Evolutionary conservation across 1,140 invertebrate genomes (phyloP).

Genomic region (Eueides isabella): DNA sequence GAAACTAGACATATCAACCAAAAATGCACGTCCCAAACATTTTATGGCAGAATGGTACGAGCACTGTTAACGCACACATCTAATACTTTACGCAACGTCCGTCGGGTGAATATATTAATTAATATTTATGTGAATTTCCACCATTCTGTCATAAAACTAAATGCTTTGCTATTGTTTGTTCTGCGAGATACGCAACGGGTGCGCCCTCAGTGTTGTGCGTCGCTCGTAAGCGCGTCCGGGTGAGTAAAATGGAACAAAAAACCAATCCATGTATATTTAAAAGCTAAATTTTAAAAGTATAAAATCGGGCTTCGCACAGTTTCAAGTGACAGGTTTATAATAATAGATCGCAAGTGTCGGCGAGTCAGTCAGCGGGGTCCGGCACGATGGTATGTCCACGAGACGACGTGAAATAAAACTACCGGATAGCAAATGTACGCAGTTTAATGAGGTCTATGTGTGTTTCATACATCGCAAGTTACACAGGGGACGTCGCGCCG

Average conservation of each 20-base stretch:
- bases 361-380: not conserved
- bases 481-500: constrained; percentile 50
- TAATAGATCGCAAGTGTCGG: not conserved
- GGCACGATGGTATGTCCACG: constrained; percentile 75
- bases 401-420: constrained; percentile 70
- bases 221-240: constrained; percentile 29
- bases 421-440: constrained; percentile 67
- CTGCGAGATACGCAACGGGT: constrained; percentile 11
- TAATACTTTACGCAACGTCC: constrained; percentile 50
- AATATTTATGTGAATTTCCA: constrained; percentile 42
- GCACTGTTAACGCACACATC: constrained; percentile 37
- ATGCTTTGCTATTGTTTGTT: constrained; percentile 62
- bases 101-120: constrained; percentile 37
- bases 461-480: constrained; percentile 67
- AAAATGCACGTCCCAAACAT: constrained; percentile 56
- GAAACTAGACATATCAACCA: constrained; percentile 56
- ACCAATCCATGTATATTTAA: constrained; percentile 10
- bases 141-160: constrained; percentile 71
- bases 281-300: constrained; percentile 8
- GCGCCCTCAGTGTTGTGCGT: constrained; percentile 22
- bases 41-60: constrained; percentile 60
- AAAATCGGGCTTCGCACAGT: not conserved
- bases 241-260: constrained; percentile 39
- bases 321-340: not conserved
- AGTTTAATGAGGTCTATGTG: constrained; percentile 76